Conservation (phyloP, 2,113 vertebrate species). For the Pseudolaguvia tuberculata region DNA sequence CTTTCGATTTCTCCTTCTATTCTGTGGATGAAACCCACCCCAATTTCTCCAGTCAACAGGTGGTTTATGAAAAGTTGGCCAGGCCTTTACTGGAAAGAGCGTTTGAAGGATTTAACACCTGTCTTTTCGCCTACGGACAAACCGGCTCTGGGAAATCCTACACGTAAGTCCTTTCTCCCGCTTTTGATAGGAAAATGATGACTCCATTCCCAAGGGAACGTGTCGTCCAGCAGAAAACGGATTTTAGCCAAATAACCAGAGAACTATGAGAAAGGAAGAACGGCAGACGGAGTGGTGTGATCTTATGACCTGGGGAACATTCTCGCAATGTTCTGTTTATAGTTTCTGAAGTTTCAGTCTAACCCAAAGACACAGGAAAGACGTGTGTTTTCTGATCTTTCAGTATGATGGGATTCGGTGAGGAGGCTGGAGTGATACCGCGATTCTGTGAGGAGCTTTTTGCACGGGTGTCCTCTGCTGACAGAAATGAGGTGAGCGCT, state of each 20-base stretch:
- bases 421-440: constrained; percentile 84
- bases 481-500: constrained; percentile 71
- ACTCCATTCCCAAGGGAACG: too few species aligned
- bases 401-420: constrained; percentile 95
- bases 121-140: constrained; percentile 94
- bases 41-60: constrained; percentile 75
- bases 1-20: constrained; percentile 84
- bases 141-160: constrained; percentile 97
- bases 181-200: too few species aligned
- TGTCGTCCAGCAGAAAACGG: too few species aligned
- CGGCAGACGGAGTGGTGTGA: too few species aligned
- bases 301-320: too few species aligned
- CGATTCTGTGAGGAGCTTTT: constrained; percentile 90
- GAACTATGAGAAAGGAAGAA: too few species aligned
- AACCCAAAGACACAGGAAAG: background rate
- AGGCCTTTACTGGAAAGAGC: constrained; percentile 81
- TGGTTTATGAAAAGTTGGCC: constrained; percentile 77
- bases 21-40: constrained; percentile 76
- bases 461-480: constrained; percentile 64
- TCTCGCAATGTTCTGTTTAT: background rate
- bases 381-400: constrained; percentile 1
- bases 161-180: constrained; percentile 75
- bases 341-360: background rate
- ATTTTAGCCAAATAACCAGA: too few species aligned
- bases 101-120: constrained; percentile 89